phyloP scores from a whole-genome alignment of 2,113 vertebrate genomes.

The Labrus mixtus region DNA sequence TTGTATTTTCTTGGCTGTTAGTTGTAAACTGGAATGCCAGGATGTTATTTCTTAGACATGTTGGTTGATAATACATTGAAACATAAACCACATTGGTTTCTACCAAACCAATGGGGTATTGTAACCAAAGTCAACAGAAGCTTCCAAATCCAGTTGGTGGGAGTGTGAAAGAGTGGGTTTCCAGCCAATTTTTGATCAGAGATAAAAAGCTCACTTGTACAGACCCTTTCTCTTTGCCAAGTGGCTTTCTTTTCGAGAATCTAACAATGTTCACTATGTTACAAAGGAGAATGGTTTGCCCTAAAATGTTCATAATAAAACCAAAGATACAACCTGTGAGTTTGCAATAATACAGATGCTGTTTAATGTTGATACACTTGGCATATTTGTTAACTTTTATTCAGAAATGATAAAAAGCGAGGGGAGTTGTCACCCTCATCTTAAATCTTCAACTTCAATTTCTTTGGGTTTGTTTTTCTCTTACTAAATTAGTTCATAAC shows the following conservation, averaged over 20 bases:
- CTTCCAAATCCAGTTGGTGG: slow-evolving; percentile 61
- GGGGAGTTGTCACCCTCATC: no score
- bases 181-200: slow-evolving; percentile 50
- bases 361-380: no score
- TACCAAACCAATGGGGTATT: slow-evolving; percentile 40
- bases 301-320: neutral
- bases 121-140: slow-evolving; percentile 58
- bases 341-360: no score
- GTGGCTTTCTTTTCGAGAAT: slow-evolving; percentile 2
- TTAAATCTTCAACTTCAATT: no score
- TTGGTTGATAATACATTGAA: slow-evolving; percentile 8
- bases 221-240: slow-evolving; percentile 38
- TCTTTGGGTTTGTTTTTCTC: no score
- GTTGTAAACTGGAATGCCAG: slow-evolving; percentile 20
- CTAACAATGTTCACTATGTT: neutral
- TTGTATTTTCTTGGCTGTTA: slow-evolving; percentile 22
- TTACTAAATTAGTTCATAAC: no score
- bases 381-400: no score
- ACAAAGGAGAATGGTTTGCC: neutral
- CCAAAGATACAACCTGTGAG: no score
- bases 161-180: slow-evolving; percentile 58
- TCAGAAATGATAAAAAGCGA: no score
- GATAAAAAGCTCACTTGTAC: slow-evolving; percentile 49
- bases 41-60: slow-evolving; percentile 2
- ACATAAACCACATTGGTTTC: slow-evolving; percentile 41